Percentiles rank a stretch among this genome's conserved stretches.
These are phyloP conservation scores for Neolamprologus ventralis DNA, from an alignment of 2,113 vertebrate genomes.

Conservation along the genomic window DNA sequence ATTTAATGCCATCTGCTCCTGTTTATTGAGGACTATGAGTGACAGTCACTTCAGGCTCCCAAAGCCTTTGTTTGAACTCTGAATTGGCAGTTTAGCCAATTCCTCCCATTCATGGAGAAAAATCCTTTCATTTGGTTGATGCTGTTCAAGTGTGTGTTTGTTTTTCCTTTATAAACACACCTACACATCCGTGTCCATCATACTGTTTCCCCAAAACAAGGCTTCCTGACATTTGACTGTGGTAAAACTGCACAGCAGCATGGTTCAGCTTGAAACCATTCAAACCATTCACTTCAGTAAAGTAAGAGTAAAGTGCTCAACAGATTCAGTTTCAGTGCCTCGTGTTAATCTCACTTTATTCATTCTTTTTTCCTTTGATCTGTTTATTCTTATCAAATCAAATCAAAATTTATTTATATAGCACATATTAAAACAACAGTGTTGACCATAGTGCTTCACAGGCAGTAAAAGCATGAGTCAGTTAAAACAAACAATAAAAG, in stretches of 20 bases:
- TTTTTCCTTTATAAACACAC: background rate
- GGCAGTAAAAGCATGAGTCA: too few relatives aligned
- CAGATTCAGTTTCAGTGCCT: background rate
- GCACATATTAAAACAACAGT: too few relatives aligned
- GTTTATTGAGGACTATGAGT: accelerated
- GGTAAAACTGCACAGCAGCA: background rate
- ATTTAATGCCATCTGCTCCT: background rate
- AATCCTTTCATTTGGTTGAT: background rate
- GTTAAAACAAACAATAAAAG: too few relatives aligned
- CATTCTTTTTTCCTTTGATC: background rate
- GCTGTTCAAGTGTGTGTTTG: background rate
- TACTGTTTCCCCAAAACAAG: background rate
- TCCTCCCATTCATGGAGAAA: background rate
- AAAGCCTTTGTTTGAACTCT: background rate
- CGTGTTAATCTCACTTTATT: background rate
- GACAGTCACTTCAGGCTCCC: background rate
- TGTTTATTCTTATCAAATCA: background rate
- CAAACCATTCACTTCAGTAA: background rate
- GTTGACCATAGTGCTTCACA: too few relatives aligned
- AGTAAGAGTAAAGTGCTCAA: background rate
- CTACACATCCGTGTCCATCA: background rate
- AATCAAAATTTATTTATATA: too few relatives aligned
- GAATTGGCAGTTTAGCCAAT: background rate
- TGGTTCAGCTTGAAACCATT: background rate
- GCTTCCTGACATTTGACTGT: background rate